Percentiles rank a stretch among this genome's conserved stretches.
phyloP scores from a whole-genome alignment of 1,140 invertebrate species.

The Drosophila lacertosa region DNA sequence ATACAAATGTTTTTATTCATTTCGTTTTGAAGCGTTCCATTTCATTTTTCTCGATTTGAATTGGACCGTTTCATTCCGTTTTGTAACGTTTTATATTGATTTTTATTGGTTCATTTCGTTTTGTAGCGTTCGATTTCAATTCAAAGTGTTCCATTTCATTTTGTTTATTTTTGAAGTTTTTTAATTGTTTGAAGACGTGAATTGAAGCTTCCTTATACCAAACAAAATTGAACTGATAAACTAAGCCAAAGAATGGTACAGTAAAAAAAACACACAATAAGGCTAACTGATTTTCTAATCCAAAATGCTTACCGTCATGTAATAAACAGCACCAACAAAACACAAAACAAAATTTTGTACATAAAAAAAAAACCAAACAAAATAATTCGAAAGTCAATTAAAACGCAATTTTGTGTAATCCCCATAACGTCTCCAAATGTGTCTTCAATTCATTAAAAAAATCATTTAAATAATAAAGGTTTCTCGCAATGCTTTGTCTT shows the following conservation, averaged over 20 bases:
- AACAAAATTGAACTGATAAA: not conserved
- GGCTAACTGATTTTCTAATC: not conserved
- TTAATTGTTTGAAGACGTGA: not conserved
- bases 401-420: slow-evolving; percentile 17
- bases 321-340: slow-evolving; percentile 4
- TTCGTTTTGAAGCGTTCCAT: not conserved
- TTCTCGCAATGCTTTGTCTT: slow-evolving; percentile 10
- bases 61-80: not conserved
- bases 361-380: not conserved
- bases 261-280: not conserved
- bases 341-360: slow-evolving; percentile 4
- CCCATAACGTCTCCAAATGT: slow-evolving; percentile 9
- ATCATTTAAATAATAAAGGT: not conserved
- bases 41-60: not conserved
- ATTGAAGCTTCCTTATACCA: not conserved
- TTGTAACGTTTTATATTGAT: not conserved
- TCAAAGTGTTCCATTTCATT: not conserved
- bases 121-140: not conserved
- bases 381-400: slow-evolving; percentile 14
- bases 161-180: not conserved
- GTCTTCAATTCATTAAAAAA: slow-evolving; percentile 31
- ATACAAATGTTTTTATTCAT: not conserved
- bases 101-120: not conserved
- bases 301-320: not conserved
- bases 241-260: not conserved